Percentiles rank a stretch among this genome's conserved stretches.
phyloP scores from a whole-genome alignment of 2,113 vertebrate genomes.

The Pogonocichla stellata region DNA sequence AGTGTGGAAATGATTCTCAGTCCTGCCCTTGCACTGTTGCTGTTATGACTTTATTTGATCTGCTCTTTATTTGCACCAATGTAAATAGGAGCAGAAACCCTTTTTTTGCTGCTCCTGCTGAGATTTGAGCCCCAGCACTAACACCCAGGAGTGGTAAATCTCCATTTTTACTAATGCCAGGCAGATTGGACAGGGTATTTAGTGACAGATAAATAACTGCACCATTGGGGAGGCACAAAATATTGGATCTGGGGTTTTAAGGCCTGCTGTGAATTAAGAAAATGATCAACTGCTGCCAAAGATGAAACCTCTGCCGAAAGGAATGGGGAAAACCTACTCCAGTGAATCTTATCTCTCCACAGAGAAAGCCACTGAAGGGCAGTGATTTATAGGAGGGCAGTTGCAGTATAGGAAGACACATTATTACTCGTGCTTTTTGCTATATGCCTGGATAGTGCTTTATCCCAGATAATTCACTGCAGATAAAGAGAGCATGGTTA shows the following conservation, averaged over 20 bases:
- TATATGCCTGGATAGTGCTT: not conserved
- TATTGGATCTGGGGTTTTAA: not conserved
- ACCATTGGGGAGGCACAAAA: not conserved
- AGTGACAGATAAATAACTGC: conserved; percentile 43
- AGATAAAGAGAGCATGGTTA: not conserved
- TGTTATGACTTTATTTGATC: not conserved
- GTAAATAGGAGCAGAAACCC: not conserved
- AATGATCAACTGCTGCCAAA: conserved; percentile 29
- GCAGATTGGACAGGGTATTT: not conserved
- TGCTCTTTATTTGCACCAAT: not conserved
- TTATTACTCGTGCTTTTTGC: not conserved
- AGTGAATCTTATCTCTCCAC: not conserved
- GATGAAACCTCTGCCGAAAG: not conserved
- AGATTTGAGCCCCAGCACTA: not conserved
- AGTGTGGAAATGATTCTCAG: not conserved
- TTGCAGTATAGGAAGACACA: not conserved
- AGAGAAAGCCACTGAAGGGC: not conserved
- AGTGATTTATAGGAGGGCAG: conserved; percentile 13
- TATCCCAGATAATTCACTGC: not conserved
- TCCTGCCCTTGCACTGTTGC: not conserved
- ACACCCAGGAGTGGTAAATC: conserved; percentile 1
- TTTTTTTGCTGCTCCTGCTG: not conserved
- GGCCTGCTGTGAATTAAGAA: conserved; percentile 46
- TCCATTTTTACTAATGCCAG: not conserved
- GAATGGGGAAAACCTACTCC: not conserved